Percentiles rank a stretch among this genome's conserved stretches.
phyloP scores from a whole-genome alignment of 2,113 vertebrate genomes.

The Sisor rabdophorus region DNA sequence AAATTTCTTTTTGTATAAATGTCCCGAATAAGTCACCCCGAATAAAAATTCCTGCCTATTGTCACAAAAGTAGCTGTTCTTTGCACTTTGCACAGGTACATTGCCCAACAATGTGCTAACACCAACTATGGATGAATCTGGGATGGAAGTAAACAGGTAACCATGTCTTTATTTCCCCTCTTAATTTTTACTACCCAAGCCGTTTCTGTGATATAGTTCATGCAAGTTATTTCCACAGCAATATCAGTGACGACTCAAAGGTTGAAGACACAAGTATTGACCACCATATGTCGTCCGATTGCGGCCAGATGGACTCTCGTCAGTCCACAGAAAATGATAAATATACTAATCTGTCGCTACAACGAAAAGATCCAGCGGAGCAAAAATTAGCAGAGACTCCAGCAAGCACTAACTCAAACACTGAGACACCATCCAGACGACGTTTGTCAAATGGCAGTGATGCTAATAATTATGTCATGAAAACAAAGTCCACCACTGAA shows the following conservation, averaged over 20 bases:
- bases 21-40: not conserved
- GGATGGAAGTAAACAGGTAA: conserved; percentile 33
- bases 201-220: not conserved
- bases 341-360: conserved; percentile 20
- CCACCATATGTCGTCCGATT: not conserved
- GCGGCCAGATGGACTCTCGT: conserved; percentile 19
- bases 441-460: conserved; percentile 18
- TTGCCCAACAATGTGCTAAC: not conserved
- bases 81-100: conserved; percentile 7
- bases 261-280: conserved; percentile 34
- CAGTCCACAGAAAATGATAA: conserved; percentile 29
- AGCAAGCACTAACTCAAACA: conserved; percentile 29
- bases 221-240: conserved; percentile 33
- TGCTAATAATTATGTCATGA: conserved; percentile 20
- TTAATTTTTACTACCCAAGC: not conserved
- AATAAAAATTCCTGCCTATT: not conserved
- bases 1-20: too few relatives aligned
- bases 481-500: conserved; percentile 48
- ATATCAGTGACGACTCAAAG: conserved; percentile 44
- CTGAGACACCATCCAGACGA: conserved; percentile 24
- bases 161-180: not conserved
- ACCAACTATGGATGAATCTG: conserved; percentile 32
- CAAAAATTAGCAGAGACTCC: conserved; percentile 17
- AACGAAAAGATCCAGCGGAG: conserved; percentile 33
- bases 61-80: not conserved